Base-by-base conservation (phyloP, 2,797 vertebrate species). In the Hippoglossus hippoglossus region DNA sequence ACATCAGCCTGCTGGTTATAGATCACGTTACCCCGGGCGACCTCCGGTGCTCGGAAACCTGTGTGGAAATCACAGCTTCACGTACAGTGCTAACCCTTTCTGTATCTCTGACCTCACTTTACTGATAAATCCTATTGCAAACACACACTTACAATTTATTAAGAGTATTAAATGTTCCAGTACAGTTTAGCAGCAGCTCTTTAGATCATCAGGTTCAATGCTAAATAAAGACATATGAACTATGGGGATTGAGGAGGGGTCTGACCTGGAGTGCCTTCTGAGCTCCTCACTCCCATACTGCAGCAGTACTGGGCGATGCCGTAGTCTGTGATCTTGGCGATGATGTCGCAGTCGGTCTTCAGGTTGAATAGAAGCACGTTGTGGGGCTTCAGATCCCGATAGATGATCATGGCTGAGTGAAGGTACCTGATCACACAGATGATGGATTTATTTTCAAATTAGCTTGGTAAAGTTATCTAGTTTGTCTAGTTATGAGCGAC, bases 291-390 rank as follows among this genome's bases (percentile, higher is more conserved):
- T 0, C 98, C 98, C 97, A 99, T 98, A 81, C 96, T 93, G 89
- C 98, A 98, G 85, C 98, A 99, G 91, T 98, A 98, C 89, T 99
- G 98, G 44, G 97, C 95, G 62, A 99, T 98, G 66, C 98, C 98
- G 0, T 97, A 99, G 91, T 99, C 98, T 0, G 98, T 97, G 78
- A 99, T 98, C 91, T 99, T 99, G 49, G 97, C 98, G 54, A 98
- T 96, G 77, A 98, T 85, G 64, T 97, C 96, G 0, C 96, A 95
- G 67, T 97, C 96, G 6, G 96, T 95, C 82, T 98, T 97, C 19
- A 99, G 93, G 71, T 96, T 98, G 76, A 99, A 99, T 21, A 99
- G 95, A 26, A 99, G 88, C 47, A 99, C 94, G 0, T 99, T 99
- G 91, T 99, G 98, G 3, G 98, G 98, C 87, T 99, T 99, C 75